phyloP scores from a whole-genome alignment of 2,888 invertebrate species.

The Ditula angustiorana region DNA sequence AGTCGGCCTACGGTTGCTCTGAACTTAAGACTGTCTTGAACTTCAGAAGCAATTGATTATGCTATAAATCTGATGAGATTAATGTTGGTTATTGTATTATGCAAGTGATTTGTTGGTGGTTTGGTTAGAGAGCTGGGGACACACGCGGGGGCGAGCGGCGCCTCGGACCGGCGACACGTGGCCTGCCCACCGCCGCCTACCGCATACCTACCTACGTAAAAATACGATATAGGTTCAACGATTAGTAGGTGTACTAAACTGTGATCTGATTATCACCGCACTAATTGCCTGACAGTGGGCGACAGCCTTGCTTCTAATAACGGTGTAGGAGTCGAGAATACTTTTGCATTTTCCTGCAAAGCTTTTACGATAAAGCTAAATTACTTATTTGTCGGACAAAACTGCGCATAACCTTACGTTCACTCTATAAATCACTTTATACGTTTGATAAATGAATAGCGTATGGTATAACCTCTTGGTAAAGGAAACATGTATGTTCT shows the following conservation, averaged over 20 bases:
- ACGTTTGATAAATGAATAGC: not conserved
- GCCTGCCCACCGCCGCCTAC: conserved; percentile 22
- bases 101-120: conserved; percentile 41
- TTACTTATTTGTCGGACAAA: not conserved
- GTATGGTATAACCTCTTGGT: not conserved
- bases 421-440: conserved; percentile 8
- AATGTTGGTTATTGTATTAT: conserved; percentile 46
- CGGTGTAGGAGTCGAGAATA: conserved; percentile 48
- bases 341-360: conserved; percentile 29
- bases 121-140: conserved; percentile 29
- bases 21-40: conserved; percentile 48
- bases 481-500: conserved; percentile 10
- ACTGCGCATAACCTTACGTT: not conserved
- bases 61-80: conserved; percentile 51
- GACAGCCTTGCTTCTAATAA: conserved; percentile 52
- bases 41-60: conserved; percentile 51
- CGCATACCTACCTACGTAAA: conserved; percentile 14
- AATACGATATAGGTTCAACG: conserved; percentile 24
- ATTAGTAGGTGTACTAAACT: conserved; percentile 37
- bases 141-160: conserved; percentile 47
- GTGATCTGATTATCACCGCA: conserved; percentile 52
- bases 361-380: not conserved
- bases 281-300: conserved; percentile 56
- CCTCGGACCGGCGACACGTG: conserved; percentile 40
- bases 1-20: conserved; percentile 44